These are phyloP conservation scores for Cacoxenus indagator DNA, from an alignment of 2,888 invertebrate species.

Conservation along the genomic window DNA sequence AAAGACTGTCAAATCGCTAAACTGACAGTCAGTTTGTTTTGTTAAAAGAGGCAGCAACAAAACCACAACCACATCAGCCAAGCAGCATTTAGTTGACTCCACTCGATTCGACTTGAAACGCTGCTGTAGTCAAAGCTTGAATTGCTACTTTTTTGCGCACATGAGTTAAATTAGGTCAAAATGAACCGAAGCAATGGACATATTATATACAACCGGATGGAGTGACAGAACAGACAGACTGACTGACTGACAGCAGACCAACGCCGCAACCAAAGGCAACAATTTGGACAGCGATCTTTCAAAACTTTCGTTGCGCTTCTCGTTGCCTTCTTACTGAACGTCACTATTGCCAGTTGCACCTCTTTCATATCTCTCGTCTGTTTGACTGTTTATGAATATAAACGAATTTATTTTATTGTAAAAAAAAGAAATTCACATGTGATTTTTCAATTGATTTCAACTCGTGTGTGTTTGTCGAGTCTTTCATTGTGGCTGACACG, in stretches of 20 bases:
- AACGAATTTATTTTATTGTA: constrained; percentile 16
- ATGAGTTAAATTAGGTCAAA: constrained; percentile 29
- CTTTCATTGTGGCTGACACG: constrained; percentile 53
- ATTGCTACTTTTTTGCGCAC: constrained; percentile 12
- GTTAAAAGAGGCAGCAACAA: constrained; percentile 11
- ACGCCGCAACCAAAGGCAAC: background rate
- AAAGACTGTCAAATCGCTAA: constrained; percentile 61
- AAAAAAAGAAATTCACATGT: constrained; percentile 4
- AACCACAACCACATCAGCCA: background rate
- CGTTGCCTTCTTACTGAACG: background rate
- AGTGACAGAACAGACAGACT: background rate
- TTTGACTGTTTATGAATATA: constrained; percentile 17
- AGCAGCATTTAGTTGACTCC: constrained; percentile 9
- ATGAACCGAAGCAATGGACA: background rate
- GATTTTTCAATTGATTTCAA: constrained; percentile 20
- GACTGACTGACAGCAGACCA: background rate
- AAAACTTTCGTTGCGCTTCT: constrained; percentile 10
- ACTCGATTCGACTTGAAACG: background rate
- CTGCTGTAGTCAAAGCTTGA: background rate
- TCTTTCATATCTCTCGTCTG: background rate
- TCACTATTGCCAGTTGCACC: background rate
- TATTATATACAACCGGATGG: background rate
- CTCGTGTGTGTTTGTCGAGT: background rate
- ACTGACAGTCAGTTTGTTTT: constrained; percentile 63
- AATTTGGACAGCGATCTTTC: constrained; percentile 10